phyloP scores from a whole-genome alignment of 2,797 vertebrate genomes.

The Petrocephalus schoutedeni region DNA sequence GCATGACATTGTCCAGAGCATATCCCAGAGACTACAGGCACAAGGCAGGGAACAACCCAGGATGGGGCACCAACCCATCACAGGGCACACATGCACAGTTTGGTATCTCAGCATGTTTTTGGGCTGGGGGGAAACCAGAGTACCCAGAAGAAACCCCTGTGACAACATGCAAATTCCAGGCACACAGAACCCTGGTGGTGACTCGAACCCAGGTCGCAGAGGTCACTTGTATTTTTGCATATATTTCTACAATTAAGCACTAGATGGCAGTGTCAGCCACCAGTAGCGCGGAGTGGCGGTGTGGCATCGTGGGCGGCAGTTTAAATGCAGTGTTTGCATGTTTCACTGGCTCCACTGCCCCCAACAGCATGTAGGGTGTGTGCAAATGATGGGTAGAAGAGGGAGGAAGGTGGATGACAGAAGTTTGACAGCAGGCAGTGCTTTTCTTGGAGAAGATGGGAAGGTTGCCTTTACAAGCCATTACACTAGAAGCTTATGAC shows the following conservation, averaged over 20 bases:
- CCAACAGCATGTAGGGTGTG: background rate
- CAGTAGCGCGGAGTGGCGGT: background rate
- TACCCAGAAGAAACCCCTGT: no score
- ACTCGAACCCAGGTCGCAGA: background rate
- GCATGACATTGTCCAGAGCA: no score
- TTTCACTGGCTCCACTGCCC: background rate
- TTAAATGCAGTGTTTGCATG: background rate
- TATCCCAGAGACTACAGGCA: no score
- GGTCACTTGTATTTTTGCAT: background rate
- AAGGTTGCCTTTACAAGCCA: background rate
- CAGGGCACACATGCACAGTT: no score
- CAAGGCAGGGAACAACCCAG: no score
- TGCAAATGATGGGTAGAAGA: background rate
- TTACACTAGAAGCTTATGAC: background rate
- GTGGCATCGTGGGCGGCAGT: background rate
- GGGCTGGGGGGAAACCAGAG: no score
- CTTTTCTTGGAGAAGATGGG: background rate
- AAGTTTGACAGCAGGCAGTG: background rate
- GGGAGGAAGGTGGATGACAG: background rate
- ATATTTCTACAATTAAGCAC: background rate
- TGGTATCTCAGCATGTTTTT: no score
- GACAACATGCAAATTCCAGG: no score
- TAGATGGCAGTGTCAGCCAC: background rate
- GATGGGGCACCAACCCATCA: no score
- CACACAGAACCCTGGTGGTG: background rate